phyloP scores from a whole-genome alignment of 1,140 invertebrate species.

The Drosophila malerkotliana region DNA sequence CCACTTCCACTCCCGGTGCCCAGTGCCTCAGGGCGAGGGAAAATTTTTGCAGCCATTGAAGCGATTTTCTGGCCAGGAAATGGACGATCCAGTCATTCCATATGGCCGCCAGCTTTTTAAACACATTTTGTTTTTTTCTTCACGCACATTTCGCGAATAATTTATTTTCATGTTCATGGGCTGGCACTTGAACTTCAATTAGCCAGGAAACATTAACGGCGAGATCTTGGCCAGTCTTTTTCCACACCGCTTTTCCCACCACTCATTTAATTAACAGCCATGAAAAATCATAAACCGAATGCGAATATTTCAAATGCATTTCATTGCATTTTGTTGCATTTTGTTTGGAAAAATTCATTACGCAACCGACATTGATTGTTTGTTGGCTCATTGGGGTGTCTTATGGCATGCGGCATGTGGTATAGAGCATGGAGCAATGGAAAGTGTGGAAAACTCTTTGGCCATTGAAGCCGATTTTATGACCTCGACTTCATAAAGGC shows the following conservation, averaged over 20 bases:
- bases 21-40: conserved; percentile 8
- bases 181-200: conserved; percentile 70
- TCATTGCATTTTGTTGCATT: conserved; percentile 26
- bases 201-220: conserved; percentile 35
- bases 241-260: conserved; percentile 1
- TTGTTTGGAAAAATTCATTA: conserved; percentile 22
- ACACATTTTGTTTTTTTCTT: conserved; percentile 7
- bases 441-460: conserved; percentile 24
- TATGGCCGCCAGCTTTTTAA: conserved; percentile 22
- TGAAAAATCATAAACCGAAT: conserved; percentile 48
- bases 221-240: conserved; percentile 19
- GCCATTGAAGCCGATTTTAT: conserved; percentile 47
- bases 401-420: conserved; percentile 1
- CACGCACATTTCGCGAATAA: conserved; percentile 43
- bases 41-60: conserved; percentile 26
- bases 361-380: conserved; percentile 40
- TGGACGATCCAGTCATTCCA: conserved; percentile 42
- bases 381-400: conserved; percentile 7
- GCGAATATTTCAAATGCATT: conserved; percentile 41
- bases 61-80: conserved; percentile 36
- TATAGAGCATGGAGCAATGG: conserved; percentile 1
- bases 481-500: conserved; percentile 37
- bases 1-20: neutral
- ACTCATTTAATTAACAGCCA: conserved; percentile 47
- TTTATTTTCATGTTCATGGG: conserved; percentile 31